Evolutionary conservation across 2,113 vertebrate genomes (phyloP).

Genomic region (Colossoma macropomum): DNA sequence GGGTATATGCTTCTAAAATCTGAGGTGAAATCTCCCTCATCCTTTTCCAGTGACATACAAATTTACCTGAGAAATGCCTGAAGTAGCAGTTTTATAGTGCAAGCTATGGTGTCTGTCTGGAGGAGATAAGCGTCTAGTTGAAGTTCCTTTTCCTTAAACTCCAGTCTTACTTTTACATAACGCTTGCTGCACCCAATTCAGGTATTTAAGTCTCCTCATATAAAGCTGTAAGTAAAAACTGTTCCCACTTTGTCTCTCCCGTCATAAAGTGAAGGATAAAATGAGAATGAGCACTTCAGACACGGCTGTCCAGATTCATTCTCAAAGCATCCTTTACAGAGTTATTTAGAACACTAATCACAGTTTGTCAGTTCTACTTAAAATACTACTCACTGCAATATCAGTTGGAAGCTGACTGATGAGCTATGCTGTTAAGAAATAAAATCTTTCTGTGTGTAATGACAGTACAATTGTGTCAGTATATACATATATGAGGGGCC

Average conservation of each 20-base stretch:
- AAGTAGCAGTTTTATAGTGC: constrained; percentile 46
- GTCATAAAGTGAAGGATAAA: neutral
- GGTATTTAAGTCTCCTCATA: neutral
- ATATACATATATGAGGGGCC: no score
- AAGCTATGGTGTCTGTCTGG: constrained; percentile 42
- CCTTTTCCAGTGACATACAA: constrained; percentile 34
- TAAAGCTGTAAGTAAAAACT: constrained; percentile 24
- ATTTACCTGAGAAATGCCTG: constrained; percentile 46
- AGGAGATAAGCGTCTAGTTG: constrained; percentile 52
- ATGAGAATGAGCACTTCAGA: neutral
- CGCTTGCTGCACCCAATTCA: constrained; percentile 30
- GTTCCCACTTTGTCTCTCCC: neutral
- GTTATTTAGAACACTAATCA: neutral
- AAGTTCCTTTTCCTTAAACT: constrained; percentile 13
- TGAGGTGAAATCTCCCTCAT: constrained; percentile 30
- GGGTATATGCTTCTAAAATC: constrained; percentile 34
- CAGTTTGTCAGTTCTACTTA: neutral
- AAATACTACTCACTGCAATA: neutral
- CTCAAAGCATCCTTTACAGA: neutral
- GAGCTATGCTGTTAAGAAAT: no score
- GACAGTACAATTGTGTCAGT: no score
- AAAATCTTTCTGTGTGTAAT: no score
- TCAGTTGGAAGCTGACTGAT: no score
- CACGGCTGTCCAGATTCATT: neutral
- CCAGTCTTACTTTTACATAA: constrained; percentile 29